Conservation (phyloP, 92 coral and sea anemone species). For the Plumapathes pennacea region DNA sequence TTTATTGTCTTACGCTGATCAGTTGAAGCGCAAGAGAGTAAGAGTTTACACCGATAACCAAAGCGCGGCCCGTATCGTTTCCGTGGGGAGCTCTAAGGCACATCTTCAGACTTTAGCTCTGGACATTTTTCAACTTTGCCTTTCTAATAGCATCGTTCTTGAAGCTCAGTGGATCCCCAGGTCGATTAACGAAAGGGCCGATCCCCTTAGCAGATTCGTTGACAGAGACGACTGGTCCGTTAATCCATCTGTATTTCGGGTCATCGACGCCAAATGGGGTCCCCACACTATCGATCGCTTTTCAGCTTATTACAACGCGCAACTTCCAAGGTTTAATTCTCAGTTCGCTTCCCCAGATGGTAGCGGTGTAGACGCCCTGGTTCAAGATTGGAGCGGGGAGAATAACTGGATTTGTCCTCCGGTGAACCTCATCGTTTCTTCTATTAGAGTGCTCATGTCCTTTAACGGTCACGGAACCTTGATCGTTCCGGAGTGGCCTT, state of each 20-base stretch:
- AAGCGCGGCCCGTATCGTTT: conserved; percentile 47
- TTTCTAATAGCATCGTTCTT: conserved; percentile 14
- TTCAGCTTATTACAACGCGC: conserved; percentile 45
- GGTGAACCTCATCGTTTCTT: conserved; percentile 13
- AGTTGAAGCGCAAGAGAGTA: conserved; percentile 19
- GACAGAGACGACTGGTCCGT: conserved; percentile 73
- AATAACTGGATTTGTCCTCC: conserved; percentile 72
- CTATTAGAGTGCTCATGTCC: conserved; percentile 19
- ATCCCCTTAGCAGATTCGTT: conserved; percentile 46
- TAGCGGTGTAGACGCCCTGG: conserved; percentile 49
- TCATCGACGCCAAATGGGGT: conserved; percentile 57
- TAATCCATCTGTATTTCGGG: conserved; percentile 31
- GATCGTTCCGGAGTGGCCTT: conserved; percentile 39
- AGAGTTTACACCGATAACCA: conserved; percentile 47
- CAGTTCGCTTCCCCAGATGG: conserved; percentile 45
- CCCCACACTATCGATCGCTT: conserved; percentile 65
- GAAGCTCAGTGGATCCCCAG: conserved; percentile 62
- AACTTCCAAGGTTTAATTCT: conserved; percentile 42
- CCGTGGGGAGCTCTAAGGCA: conserved; percentile 43
- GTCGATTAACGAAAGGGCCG: conserved; percentile 31
- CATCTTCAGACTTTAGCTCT: conserved; percentile 46
- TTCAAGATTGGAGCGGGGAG: conserved; percentile 48
- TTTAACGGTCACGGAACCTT: conserved; percentile 26
- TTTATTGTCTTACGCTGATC: conserved; percentile 15
- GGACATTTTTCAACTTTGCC: conserved; percentile 25